Evolutionary conservation across 2,113 vertebrate species (phyloP).

Genomic region (Deroptyus accipitrinus): DNA sequence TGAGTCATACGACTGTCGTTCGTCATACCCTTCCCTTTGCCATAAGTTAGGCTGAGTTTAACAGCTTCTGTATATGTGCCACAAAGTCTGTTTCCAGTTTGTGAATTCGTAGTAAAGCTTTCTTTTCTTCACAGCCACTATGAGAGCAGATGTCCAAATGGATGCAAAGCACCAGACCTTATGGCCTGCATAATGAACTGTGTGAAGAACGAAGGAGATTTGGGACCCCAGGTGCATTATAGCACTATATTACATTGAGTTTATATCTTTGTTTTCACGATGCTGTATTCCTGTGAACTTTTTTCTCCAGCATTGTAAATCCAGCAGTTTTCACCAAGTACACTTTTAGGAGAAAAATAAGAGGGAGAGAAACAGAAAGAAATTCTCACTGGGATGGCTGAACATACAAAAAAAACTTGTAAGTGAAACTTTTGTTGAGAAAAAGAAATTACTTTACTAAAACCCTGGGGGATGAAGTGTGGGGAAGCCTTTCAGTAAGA

Average conservation of each 20-base stretch:
- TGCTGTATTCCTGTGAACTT: neutral
- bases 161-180: neutral
- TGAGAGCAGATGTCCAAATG: neutral
- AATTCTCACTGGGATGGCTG: neutral
- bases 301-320: neutral
- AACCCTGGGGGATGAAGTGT: neutral
- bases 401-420: neutral
- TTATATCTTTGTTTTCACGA: neutral
- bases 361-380: neutral
- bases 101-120: neutral
- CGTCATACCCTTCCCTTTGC: neutral
- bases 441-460: neutral
- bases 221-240: neutral
- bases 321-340: neutral
- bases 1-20: accelerated
- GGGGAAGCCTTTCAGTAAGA: neutral
- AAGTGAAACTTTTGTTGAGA: neutral
- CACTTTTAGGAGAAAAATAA: neutral
- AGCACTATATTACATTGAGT: neutral
- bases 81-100: neutral
- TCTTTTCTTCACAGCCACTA: neutral
- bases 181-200: neutral
- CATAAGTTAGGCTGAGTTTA: neutral
- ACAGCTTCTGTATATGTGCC: neutral
- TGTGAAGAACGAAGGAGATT: neutral